These are phyloP conservation scores for Sialis fuliginosa DNA, from an alignment of 2,888 invertebrate genomes.

Conservation along the genomic window DNA sequence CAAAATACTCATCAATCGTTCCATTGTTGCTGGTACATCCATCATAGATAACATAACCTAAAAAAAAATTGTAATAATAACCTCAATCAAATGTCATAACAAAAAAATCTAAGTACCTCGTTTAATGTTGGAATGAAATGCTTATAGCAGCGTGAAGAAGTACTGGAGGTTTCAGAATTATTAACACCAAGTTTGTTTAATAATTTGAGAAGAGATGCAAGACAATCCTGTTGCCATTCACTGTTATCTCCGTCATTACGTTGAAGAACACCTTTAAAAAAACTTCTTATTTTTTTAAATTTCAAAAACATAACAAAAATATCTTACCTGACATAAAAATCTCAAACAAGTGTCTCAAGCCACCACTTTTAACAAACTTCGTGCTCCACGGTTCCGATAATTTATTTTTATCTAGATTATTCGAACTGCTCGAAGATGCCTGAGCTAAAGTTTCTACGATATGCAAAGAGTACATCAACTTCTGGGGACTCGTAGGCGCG, in stretches of 20 bases:
- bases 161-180: constrained; percentile 21
- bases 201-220: constrained; percentile 71
- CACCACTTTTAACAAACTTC: constrained; percentile 72
- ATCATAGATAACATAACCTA: constrained; percentile 63
- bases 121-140: constrained; percentile 53
- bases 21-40: constrained; percentile 67
- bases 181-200: constrained; percentile 73
- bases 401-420: constrained; percentile 11
- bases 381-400: constrained; percentile 44
- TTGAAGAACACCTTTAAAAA: constrained; percentile 44
- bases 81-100: background rate
- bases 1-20: constrained; percentile 69
- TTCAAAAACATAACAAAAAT: constrained; percentile 8
- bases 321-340: constrained; percentile 62
- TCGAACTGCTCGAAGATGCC: constrained; percentile 11
- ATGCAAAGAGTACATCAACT: constrained; percentile 86
- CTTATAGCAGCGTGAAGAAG: constrained; percentile 36
- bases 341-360: constrained; percentile 72
- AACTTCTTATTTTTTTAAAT: constrained; percentile 3
- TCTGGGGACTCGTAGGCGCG: constrained; percentile 79
- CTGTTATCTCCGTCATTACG: constrained; percentile 54
- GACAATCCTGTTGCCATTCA: constrained; percentile 90
- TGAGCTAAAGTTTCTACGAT: constrained; percentile 63
- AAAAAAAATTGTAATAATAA: constrained; percentile 12
- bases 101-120: constrained; percentile 32